Evolutionary conservation across 2,113 vertebrate species (phyloP).

Genomic region (Cololabis saira): DNA sequence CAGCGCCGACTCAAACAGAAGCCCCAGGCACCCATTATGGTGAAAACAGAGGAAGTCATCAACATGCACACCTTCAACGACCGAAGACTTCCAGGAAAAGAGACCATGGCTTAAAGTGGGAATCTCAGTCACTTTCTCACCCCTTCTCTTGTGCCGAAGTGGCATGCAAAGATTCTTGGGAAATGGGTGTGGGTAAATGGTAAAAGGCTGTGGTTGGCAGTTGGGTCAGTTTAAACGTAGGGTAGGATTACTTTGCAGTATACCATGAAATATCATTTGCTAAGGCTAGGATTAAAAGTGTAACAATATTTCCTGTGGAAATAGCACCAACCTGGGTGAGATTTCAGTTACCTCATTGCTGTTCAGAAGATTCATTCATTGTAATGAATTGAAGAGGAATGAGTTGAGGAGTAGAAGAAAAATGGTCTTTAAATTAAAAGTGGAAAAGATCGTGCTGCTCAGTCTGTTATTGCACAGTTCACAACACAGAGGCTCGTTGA

Average conservation of each 20-base stretch:
- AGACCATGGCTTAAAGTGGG: conserved; percentile 93
- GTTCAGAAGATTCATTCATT: conserved; percentile 91
- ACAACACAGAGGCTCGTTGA: conserved; percentile 33
- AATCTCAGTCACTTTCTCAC: conserved; percentile 38
- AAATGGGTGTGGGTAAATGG: conserved; percentile 46
- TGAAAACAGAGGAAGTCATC: conserved; percentile 98
- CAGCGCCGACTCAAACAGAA: conserved; percentile 97
- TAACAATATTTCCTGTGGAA: conserved; percentile 99
- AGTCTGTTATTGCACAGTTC: conserved; percentile 71
- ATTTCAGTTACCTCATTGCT: conserved; percentile 95
- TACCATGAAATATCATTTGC: conserved; percentile 89
- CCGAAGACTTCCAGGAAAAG: conserved; percentile 98
- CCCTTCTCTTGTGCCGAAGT: conserved; percentile 46
- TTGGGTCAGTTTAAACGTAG: conserved; percentile 40
- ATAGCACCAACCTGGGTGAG: conserved; percentile 95
- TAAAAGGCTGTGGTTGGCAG: conserved; percentile 27
- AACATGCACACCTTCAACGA: conserved; percentile 99
- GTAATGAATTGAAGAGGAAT: too few relatives aligned
- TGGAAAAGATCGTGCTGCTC: conserved; percentile 79
- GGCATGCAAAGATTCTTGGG: conserved; percentile 60
- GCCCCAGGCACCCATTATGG: conserved; percentile 94
- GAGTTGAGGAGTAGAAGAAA: conserved; percentile 4
- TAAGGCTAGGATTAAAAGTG: conserved; percentile 86
- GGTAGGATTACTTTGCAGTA: conserved; percentile 81
- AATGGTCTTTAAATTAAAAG: conserved; percentile 68